phyloP scores from a whole-genome alignment of 23 tunicate species.

The Ascidia mentula region DNA sequence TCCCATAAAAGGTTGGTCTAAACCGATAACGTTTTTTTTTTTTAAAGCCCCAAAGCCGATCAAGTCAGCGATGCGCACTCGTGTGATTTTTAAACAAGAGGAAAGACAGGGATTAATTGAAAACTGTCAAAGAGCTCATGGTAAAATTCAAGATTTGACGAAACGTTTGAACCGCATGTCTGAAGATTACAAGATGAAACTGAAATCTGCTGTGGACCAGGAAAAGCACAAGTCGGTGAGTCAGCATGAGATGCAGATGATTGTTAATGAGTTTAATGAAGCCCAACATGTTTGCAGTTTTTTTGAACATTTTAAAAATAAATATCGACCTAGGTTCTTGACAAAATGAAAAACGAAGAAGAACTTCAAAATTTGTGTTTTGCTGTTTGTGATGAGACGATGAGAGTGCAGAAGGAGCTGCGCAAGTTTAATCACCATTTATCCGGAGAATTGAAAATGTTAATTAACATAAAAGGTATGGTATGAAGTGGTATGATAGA shows the following conservation, averaged over 20 bases:
- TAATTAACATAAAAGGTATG: slow-evolving; percentile 40
- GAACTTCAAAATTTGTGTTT: slow-evolving; percentile 45
- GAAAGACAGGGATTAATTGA: slow-evolving; percentile 18
- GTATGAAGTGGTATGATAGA: no score
- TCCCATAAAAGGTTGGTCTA: no score
- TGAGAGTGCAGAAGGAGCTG: slow-evolving; percentile 56
- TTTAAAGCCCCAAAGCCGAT: no score
- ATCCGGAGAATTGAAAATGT: slow-evolving; percentile 6
- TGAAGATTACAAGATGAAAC: slow-evolving; percentile 9
- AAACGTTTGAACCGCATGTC: neutral
- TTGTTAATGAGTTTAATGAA: no score
- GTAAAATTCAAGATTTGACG: slow-evolving; percentile 1
- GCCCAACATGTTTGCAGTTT: neutral
- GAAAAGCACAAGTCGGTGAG: slow-evolving; percentile 31
- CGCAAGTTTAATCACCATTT: slow-evolving; percentile 19
- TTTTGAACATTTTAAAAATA: no score
- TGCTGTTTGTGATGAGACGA: slow-evolving; percentile 45
- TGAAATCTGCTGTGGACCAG: slow-evolving; percentile 28
- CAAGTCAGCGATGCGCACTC: neutral
- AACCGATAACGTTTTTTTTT: no score
- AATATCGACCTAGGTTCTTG: slow-evolving; percentile 30
- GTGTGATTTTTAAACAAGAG: slow-evolving; percentile 11
- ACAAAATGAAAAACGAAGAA: slow-evolving; percentile 54
- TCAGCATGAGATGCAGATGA: no score
- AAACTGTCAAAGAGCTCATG: slow-evolving; percentile 7